phyloP scores from a whole-genome alignment of 2,888 invertebrate species.

The Caenorhabditis sp. region DNA sequence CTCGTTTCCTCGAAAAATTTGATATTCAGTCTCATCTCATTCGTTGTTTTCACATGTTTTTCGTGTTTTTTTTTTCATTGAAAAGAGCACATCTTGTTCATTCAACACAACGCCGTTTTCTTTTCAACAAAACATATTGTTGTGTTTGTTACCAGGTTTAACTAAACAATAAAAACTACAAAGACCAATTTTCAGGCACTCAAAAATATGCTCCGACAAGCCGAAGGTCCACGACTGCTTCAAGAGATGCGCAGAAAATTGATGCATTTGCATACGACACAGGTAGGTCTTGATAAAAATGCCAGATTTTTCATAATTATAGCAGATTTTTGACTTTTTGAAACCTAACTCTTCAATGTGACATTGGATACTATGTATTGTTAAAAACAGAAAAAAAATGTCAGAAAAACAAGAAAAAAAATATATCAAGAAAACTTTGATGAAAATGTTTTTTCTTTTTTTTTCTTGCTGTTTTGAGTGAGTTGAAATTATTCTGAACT shows the following conservation, averaged over 20 bases:
- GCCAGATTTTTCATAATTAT: no score
- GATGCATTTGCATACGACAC: conserved; percentile 33
- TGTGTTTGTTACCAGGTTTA: neutral
- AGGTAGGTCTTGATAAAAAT: conserved; percentile 36
- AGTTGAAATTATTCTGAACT: no score
- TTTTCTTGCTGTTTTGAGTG: no score
- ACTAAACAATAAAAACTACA: neutral
- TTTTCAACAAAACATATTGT: no score
- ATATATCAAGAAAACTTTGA: no score
- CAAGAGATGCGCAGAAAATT: conserved; percentile 43
- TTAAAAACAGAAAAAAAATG: no score
- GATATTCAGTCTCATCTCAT: conserved; percentile 11
- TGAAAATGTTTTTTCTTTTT: no score
- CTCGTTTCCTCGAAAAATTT: conserved; percentile 12
- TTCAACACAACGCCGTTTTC: neutral
- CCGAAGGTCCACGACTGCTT: conserved; percentile 38
- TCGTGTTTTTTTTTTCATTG: neutral
- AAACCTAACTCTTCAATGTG: no score
- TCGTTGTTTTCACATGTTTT: neutral
- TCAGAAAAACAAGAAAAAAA: no score
- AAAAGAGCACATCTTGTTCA: conserved; percentile 2
- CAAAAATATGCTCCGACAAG: conserved; percentile 41
- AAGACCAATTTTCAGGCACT: conserved; percentile 23
- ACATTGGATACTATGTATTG: no score
- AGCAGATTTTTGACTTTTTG: neutral